Evolutionary conservation across 2,113 vertebrate species (phyloP), one percentile per base, ranked within the genome.

Genomic region (human): DNA sequence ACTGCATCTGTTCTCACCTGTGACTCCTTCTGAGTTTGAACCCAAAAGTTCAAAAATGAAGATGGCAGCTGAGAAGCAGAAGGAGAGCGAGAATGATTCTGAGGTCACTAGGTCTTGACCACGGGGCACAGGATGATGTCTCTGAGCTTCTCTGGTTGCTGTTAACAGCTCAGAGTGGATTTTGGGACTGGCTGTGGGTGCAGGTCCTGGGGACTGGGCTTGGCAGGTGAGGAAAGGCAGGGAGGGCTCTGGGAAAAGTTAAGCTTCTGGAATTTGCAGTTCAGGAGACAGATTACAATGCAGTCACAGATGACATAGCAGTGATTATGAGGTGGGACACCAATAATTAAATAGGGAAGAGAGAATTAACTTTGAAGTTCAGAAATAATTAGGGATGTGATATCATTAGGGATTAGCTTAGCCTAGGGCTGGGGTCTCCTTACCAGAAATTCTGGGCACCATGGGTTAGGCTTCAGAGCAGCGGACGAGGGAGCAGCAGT

Each of bases 381-480:
- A 68, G n/a, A 43, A 35, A 35, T 2, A 32, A 4, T 9, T 2
- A 50, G 9, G 43, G 2, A 32, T 40, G 10, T 0, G 6, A 11
- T 14, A 16, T 59, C 40, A 23, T 2, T 68, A 16, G 64, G 32
- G 61, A 64, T 27, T 12, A 64, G 75, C 7, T 45, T 20, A 70
- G 38, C 40, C 64, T 23, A 32, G 11, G 27, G 38, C 16, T 59
- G 17, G 35, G 27, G 16, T 59, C 18, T 89, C 17, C 93, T 73
- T 82, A 70, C 66, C 32, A 3, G 13, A 48, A 23, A 40, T 27
- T 57, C 38, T 27, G 35, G 23, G 23, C 14, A 3, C 8, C 70
- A 50, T 57, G 84, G 16, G 80, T n/a, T 1, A 18, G 45, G 25
- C 82, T 68, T 8, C 32, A 12, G 50, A 20, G 30, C 10, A 38